Conservation (phyloP, 2,797 vertebrate genomes). For the Amblyopsis hoosieri region DNA sequence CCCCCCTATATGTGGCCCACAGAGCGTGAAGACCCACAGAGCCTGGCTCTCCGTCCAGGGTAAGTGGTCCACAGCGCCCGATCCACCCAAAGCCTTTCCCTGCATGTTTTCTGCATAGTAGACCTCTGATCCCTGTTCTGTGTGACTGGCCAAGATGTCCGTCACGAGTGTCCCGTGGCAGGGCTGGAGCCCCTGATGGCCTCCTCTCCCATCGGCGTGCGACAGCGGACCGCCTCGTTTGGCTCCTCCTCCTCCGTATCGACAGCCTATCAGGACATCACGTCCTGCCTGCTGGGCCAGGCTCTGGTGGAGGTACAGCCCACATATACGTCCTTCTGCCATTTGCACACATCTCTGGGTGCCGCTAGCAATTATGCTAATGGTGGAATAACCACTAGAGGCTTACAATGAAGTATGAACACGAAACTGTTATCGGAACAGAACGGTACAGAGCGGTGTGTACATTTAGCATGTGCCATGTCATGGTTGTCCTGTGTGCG, state of each 20-base stretch:
- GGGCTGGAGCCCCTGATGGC: slow-evolving; percentile 62
- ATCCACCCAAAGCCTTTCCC: too few species aligned
- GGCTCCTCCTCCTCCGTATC: slow-evolving; percentile 75
- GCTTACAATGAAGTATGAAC: too few species aligned
- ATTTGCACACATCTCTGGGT: not conserved
- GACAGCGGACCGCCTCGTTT: slow-evolving; percentile 77
- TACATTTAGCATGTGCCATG: too few species aligned
- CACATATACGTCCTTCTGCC: not conserved
- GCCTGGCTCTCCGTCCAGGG: slow-evolving; percentile 77
- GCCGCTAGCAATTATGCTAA: too few species aligned
- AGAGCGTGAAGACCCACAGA: slow-evolving; percentile 65
- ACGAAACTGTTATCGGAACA: too few species aligned
- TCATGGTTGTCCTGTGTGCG: too few species aligned
- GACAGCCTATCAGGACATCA: slow-evolving; percentile 86
- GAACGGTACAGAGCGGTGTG: too few species aligned
- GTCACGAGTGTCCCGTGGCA: slow-evolving; percentile 44
- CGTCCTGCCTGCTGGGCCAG: slow-evolving; percentile 80
- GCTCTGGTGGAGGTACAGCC: slow-evolving; percentile 84
- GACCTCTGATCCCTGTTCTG: slow-evolving; percentile 1
- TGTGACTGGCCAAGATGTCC: slow-evolving; percentile 61
- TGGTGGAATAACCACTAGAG: too few species aligned
- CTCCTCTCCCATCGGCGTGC: slow-evolving; percentile 57
- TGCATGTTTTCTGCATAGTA: not conserved
- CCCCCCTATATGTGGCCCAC: slow-evolving; percentile 76
- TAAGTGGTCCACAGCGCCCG: slow-evolving; percentile 55